phyloP scores from a whole-genome alignment of 2,113 vertebrate genomes.

The Egretta garzetta region DNA sequence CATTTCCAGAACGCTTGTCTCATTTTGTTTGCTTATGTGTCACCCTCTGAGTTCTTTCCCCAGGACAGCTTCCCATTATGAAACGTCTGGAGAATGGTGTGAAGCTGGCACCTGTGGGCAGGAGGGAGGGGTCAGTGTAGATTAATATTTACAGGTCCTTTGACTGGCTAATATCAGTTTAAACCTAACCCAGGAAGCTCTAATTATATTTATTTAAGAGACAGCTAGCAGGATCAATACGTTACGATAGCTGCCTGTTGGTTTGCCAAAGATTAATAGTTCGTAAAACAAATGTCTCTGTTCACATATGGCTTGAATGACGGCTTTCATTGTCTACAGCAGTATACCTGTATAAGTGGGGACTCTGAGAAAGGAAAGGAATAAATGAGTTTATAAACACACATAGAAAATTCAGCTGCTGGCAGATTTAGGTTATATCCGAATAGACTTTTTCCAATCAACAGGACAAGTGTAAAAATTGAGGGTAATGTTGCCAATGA shows the following conservation, averaged over 20 bases:
- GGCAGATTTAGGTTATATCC: background rate
- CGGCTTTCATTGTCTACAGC: conserved; percentile 39
- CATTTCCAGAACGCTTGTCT: background rate
- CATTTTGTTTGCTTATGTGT: background rate
- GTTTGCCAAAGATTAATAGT: conserved; percentile 71
- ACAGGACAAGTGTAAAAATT: background rate
- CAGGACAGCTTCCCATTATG: conserved; percentile 16
- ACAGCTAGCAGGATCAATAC: conserved; percentile 65
- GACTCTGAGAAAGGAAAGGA: conserved; percentile 24
- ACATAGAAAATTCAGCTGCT: background rate
- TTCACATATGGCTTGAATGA: conserved; percentile 72
- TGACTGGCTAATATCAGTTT: conserved; percentile 55
- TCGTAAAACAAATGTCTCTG: conserved; percentile 68
- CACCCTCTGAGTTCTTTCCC: background rate
- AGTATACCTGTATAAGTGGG: background rate
- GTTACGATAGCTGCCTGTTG: conserved; percentile 68
- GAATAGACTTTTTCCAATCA: background rate
- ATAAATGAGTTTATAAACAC: conserved; percentile 44
- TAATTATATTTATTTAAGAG: conserved; percentile 65
- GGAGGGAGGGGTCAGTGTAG: conserved; percentile 32
- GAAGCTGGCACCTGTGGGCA: conserved; percentile 38
- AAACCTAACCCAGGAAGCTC: conserved; percentile 59
- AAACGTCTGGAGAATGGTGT: conserved; percentile 35
- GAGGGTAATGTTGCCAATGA: background rate
- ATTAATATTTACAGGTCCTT: conserved; percentile 60